Base-by-base conservation (phyloP, 1,140 invertebrate genomes). In the Scaptomyza pallida region DNA sequence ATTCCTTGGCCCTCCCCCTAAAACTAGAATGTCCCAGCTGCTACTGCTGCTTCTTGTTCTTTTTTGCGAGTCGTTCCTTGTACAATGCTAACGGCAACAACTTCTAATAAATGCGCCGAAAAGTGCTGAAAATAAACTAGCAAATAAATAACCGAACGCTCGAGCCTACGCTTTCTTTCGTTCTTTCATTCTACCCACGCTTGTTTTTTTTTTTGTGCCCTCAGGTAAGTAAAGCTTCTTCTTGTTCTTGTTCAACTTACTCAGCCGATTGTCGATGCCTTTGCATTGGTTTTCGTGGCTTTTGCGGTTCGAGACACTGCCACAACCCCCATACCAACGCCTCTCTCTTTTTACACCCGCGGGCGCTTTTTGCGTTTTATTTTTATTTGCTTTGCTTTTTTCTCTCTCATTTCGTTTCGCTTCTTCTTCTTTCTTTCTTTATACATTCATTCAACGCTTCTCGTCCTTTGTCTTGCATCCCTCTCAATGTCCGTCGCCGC, bases 111-210 rank as follows among this genome's bases (percentile, higher is more conserved):
- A 77, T 77, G 75, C 75, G 74, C 61, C 74, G 75, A 77, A 77
- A 77, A 72, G 75, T 77, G 75, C 75, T 77, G 75, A 77, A 77
- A 77, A 77, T 77, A 77, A 77, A 77, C 74, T 74, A 77, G 75
- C 75, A 77, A 77, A 77, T 77, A 77, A 77, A 77, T 77, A 77
- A 77, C 75, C 60, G 77, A 50, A 41, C 45, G n/a, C n/a, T n/a
- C 47, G 33, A 15, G 33, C 33, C 44, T 62, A 50, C 59, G 10
- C 47, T 43, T 40, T 37, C 33, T 37, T 12, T n/a, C n/a, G 12
- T n/a, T 37, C 12, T n/a, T 37, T 37, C 12, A 8, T 37, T n/a
- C 33, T 37, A 3, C n/a, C n/a, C n/a, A n/a, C n/a, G n/a, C 33
- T 35, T 12, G 3, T 35, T 35, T 35, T 35, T 37, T 35, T n/a